These are phyloP conservation scores for Cephonodes hylas DNA, from an alignment of 2,888 invertebrate species.

Conservation along the genomic window DNA sequence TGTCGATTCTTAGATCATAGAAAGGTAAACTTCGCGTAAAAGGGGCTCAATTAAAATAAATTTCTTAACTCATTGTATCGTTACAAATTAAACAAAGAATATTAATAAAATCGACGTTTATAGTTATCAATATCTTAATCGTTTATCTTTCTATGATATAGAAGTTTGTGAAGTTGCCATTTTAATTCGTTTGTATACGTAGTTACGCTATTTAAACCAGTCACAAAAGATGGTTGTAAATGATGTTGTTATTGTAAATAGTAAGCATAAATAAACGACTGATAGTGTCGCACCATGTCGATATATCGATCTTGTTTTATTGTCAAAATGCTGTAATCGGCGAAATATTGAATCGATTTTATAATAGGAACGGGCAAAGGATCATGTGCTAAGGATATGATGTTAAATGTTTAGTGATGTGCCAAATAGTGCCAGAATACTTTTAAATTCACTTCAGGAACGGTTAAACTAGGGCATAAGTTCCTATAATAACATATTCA, in stretches of 20 bases:
- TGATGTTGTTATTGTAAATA: conserved; percentile 66
- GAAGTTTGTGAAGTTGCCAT: conserved; percentile 17
- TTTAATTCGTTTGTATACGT: conserved; percentile 35
- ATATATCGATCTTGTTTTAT: conserved; percentile 17
- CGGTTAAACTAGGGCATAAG: no score
- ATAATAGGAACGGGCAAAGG: not conserved
- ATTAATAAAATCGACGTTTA: not conserved
- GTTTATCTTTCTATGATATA: conserved; percentile 30
- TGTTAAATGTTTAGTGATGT: not conserved
- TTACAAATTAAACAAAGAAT: not conserved
- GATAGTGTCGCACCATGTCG: conserved; percentile 48
- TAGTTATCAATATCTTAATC: conserved; percentile 14
- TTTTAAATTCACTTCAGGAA: not conserved
- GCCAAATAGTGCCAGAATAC: not conserved
- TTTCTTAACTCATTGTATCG: not conserved
- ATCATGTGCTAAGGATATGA: not conserved
- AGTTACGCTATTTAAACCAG: conserved; percentile 40
- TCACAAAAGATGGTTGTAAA: conserved; percentile 55
- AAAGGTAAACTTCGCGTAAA: conserved; percentile 1
- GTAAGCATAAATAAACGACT: conserved; percentile 55
- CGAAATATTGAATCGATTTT: not conserved
- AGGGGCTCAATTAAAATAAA: conserved; percentile 7
- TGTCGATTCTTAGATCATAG: conserved; percentile 1
- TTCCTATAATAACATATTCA: no score
- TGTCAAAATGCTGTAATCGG: not conserved